These are phyloP conservation scores for Lymantria monacha DNA, from an alignment of 2,888 invertebrate genomes.

Conservation along the genomic window DNA sequence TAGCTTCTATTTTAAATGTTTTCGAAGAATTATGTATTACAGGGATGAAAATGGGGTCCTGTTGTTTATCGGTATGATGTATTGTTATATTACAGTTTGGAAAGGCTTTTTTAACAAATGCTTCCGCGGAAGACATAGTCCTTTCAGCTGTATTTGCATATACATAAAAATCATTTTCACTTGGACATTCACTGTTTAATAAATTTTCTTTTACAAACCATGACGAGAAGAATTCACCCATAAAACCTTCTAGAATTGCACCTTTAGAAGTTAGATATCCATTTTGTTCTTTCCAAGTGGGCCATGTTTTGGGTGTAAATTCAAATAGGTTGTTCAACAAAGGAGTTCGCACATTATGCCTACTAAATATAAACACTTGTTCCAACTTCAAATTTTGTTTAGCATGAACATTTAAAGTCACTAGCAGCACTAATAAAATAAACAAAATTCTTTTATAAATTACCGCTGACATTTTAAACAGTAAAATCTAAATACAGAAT, in stretches of 20 bases:
- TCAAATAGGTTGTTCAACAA: slow-evolving; percentile 49
- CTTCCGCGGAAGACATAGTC: slow-evolving; percentile 57
- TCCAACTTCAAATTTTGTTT: slow-evolving; percentile 12
- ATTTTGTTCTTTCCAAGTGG: slow-evolving; percentile 52
- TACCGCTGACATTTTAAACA: neutral
- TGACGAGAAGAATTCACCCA: slow-evolving; percentile 52
- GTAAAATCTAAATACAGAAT: too few species aligned
- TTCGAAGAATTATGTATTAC: slow-evolving; percentile 56
- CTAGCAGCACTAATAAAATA: neutral
- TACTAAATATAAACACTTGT: slow-evolving; percentile 61
- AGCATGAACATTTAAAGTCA: slow-evolving; percentile 6
- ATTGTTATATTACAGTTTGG: slow-evolving; percentile 58
- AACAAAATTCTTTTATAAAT: slow-evolving; percentile 1
- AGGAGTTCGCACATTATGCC: slow-evolving; percentile 64
- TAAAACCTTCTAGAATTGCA: slow-evolving; percentile 53
- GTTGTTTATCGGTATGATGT: slow-evolving; percentile 40
- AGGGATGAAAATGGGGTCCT: slow-evolving; percentile 62
- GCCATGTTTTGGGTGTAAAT: slow-evolving; percentile 57
- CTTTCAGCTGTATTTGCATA: slow-evolving; percentile 65
- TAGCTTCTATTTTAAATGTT: slow-evolving; percentile 44
- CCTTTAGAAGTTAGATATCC: slow-evolving; percentile 63
- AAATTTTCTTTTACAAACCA: slow-evolving; percentile 52
- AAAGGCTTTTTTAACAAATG: slow-evolving; percentile 59
- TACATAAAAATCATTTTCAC: slow-evolving; percentile 52
- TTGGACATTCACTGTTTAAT: slow-evolving; percentile 44